phyloP scores from a whole-genome alignment of 2,113 vertebrate genomes.

The Scytalopus superciliaris region DNA sequence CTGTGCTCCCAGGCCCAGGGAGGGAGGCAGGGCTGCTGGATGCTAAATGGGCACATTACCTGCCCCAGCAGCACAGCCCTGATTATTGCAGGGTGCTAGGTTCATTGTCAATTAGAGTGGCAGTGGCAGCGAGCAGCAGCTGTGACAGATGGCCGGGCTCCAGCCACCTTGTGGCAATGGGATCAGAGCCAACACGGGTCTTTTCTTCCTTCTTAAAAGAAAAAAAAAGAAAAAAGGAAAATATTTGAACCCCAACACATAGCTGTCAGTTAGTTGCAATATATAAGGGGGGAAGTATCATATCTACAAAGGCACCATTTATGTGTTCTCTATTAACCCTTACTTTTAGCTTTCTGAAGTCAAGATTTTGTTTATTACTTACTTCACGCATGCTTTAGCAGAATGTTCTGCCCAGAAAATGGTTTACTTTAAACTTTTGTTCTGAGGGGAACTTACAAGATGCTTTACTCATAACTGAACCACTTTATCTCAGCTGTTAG shows the following conservation, averaged over 20 bases:
- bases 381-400: slow-evolving; percentile 36
- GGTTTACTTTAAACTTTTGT: slow-evolving; percentile 23
- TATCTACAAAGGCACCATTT: slow-evolving; percentile 54
- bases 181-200: slow-evolving; percentile 83
- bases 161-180: slow-evolving; percentile 84
- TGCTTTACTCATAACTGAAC: slow-evolving; percentile 16
- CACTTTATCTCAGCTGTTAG: slow-evolving; percentile 16
- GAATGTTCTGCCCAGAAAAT: neutral
- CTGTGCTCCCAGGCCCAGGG: neutral
- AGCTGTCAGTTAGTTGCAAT: slow-evolving; percentile 58
- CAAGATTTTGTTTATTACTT: slow-evolving; percentile 55
- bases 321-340: slow-evolving; percentile 32
- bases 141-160: slow-evolving; percentile 93
- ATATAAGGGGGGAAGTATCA: neutral
- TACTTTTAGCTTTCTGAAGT: slow-evolving; percentile 36
- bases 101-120: slow-evolving; percentile 94
- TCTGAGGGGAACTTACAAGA: slow-evolving; percentile 23
- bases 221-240: neutral
- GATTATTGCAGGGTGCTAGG: slow-evolving; percentile 87
- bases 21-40: slow-evolving; percentile 72
- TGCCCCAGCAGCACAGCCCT: slow-evolving; percentile 86
- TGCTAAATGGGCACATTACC: slow-evolving; percentile 90
- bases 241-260: neutral
- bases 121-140: slow-evolving; percentile 86
- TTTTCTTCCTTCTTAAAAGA: slow-evolving; percentile 65